These are phyloP conservation scores for Drosophila santomea DNA, from an alignment of 1,140 invertebrate genomes.

Conservation along the genomic window DNA sequence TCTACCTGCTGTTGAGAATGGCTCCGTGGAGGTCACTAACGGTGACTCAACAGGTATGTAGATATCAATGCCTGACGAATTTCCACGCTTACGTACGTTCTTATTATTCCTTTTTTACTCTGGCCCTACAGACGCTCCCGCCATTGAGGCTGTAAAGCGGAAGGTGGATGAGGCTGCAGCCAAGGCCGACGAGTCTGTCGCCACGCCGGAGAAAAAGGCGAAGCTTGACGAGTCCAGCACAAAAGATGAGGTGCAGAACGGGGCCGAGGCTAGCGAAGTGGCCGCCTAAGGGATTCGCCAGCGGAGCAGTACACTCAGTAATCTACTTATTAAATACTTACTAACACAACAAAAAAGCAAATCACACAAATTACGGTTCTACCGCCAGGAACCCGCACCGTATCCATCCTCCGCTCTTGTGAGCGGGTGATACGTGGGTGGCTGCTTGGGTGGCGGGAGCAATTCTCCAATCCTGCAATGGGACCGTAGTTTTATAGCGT, in stretches of 20 bases:
- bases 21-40: constrained; percentile 73
- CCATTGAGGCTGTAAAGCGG: constrained; percentile 79
- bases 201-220: constrained; percentile 83
- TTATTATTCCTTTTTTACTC: background rate
- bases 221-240: constrained; percentile 82
- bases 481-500: constrained; percentile 73
- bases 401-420: constrained; percentile 8
- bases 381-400: constrained; percentile 10
- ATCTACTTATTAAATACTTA: constrained; percentile 71
- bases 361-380: constrained; percentile 41
- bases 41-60: constrained; percentile 80
- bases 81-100: background rate
- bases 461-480: constrained; percentile 66
- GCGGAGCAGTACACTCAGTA: constrained; percentile 51
- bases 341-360: constrained; percentile 65
- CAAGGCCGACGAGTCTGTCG: constrained; percentile 76
- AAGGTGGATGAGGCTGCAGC: constrained; percentile 75
- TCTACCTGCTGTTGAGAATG: constrained; percentile 65
- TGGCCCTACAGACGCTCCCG: constrained; percentile 61
- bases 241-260: constrained; percentile 83
- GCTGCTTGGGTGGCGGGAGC: constrained; percentile 15
- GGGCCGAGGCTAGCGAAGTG: constrained; percentile 81
- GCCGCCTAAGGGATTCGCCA: constrained; percentile 72
- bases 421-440: constrained; percentile 6
- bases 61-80: background rate